A percentile compares a stretch with the other conserved stretches of the same genome.
phyloP scores from a whole-genome alignment of 2,113 vertebrate genomes.

The Neotoma lepida region DNA sequence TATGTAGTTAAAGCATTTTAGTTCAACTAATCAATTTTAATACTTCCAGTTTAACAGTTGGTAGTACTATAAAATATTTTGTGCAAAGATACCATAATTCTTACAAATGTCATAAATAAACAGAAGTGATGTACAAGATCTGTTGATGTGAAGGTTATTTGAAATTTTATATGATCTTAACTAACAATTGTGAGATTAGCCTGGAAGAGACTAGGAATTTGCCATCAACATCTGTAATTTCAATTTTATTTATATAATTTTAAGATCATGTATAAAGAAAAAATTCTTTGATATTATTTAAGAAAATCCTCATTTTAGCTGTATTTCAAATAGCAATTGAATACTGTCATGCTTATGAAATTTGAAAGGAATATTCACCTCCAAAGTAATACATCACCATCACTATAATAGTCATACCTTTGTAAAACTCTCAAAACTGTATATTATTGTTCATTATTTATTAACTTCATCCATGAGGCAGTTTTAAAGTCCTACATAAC shows the following conservation, averaged over 20 bases:
- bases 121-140: neutral
- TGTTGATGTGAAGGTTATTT: neutral
- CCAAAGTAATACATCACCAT: neutral
- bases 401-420: conserved; percentile 27
- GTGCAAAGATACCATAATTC: neutral
- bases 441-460: conserved; percentile 18
- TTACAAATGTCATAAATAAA: conserved; percentile 10
- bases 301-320: conserved; percentile 18
- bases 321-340: conserved; percentile 19
- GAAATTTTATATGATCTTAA: neutral
- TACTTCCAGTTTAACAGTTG: neutral
- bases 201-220: neutral
- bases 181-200: neutral
- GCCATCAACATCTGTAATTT: neutral
- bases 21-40: neutral
- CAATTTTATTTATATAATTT: neutral
- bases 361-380: conserved; percentile 16
- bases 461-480: neutral
- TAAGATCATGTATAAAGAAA: neutral
- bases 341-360: conserved; percentile 13
- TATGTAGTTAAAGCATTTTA: conserved; percentile 46
- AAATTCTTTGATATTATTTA: neutral
- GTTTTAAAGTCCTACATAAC: neutral
- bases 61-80: neutral
- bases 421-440: neutral